Evolutionary conservation across 2,113 vertebrate genomes (phyloP).

Genomic region (Syngnathus typhle): DNA sequence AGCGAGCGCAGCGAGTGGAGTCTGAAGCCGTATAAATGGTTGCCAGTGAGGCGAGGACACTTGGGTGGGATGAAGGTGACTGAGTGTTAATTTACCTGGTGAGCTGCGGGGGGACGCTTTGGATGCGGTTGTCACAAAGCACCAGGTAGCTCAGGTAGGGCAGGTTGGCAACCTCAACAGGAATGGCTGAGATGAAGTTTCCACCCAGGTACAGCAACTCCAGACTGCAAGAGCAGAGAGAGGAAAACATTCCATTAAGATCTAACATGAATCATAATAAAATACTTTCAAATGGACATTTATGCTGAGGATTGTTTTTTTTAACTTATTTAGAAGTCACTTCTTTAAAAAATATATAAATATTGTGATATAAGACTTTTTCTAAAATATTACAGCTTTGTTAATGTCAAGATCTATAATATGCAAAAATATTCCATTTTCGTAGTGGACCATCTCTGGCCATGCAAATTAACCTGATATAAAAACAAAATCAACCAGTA

Average conservation of each 20-base stretch:
- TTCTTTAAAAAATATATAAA: too few species aligned
- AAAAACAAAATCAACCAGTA: constrained; percentile 27
- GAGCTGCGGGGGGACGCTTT: constrained; percentile 92
- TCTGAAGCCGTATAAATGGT: constrained; percentile 53
- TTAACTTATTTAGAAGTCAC: not conserved
- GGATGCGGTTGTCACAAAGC: constrained; percentile 96
- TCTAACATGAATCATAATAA: not conserved
- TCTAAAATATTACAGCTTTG: too few species aligned
- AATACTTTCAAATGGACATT: not conserved
- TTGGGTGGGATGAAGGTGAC: not conserved
- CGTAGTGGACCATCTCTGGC: too few species aligned
- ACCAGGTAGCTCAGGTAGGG: constrained; percentile 88
- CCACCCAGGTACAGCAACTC: constrained; percentile 95
- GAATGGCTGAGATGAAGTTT: constrained; percentile 91
- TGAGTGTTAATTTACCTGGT: constrained; percentile 72
- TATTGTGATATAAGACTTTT: too few species aligned
- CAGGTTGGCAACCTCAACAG: constrained; percentile 89
- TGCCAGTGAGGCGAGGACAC: not conserved
- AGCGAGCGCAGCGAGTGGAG: constrained; percentile 90
- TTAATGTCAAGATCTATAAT: too few species aligned
- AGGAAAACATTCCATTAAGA: not conserved
- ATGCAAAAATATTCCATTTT: too few species aligned
- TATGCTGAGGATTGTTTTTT: not conserved
- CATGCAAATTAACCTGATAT: not conserved
- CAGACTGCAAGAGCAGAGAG: constrained; percentile 70